Evolutionary conservation across 2,797 vertebrate species (phyloP), one percentile per base, ranked within the genome.

Genomic region (Mus spretus): DNA sequence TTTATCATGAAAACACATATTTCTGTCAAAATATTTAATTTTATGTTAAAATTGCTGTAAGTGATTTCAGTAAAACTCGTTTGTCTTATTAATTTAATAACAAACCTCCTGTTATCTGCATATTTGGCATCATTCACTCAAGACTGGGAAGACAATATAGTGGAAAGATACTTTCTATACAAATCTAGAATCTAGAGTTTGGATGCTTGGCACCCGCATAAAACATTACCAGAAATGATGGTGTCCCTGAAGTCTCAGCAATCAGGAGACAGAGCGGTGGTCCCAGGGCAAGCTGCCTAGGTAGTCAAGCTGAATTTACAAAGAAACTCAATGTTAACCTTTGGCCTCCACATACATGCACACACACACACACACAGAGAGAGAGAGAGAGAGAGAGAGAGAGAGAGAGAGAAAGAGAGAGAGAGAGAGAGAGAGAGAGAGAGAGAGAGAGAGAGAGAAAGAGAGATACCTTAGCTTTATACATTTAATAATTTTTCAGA

Each of bases 81-180:
- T 34, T 93, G 24, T 95, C 77, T 77, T 87, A 80, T 93, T 94
- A 96, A 96, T 98, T 96, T 97, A 96, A 85, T 81, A 96, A 83
- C 14, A 55, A 74, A 40, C 0, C 0, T 89, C 93, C 89, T 85
- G 53, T 96, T 96, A 94, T 47, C 72, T 96, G 82, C 65, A 80
- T 86, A 96, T 96, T 97, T 97, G 77, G 95, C 97, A 97, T 28
- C 17, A 91, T 96, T 97, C 77, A 72, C 61, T 97, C 72, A 93
- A 44, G 6, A 22, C 12, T 70, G 20, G 31, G 31, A 20, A 20
- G 61, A 26, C 7, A 85, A 34, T 50, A 50, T 34, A 50, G 44
- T 85, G 11, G 40, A 22, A 65, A 50, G 65, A 67, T 37, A 34
- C 57, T 81, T 59, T 8, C 40, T 67, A 31, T 34, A 24, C 31